Conservation (phyloP, 2,797 vertebrate genomes). For the Sternotherus odoratus region DNA sequence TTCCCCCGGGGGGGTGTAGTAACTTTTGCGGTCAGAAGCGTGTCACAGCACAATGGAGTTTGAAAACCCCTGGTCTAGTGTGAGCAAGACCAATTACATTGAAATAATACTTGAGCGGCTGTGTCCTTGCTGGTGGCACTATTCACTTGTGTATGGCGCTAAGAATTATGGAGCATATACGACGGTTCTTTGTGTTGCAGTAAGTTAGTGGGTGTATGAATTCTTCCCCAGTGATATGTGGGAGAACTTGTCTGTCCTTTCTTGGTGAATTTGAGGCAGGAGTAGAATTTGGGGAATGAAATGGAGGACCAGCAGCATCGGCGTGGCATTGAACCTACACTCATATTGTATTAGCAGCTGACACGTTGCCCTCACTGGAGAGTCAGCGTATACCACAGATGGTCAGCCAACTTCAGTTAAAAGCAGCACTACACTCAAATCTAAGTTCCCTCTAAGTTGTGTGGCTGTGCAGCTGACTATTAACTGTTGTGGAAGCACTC, state of each 20-base stretch:
- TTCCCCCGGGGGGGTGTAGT: too few species aligned
- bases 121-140: not conserved
- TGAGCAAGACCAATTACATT: not conserved
- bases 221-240: not conserved
- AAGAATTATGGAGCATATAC: rapidly evolving
- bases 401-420: not conserved
- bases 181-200: rapidly evolving
- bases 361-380: not conserved
- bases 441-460: too few species aligned
- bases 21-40: too few species aligned
- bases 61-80: too few species aligned
- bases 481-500: too few species aligned
- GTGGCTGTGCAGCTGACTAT: too few species aligned
- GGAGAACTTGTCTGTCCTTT: not conserved
- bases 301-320: not conserved
- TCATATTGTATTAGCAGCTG: not conserved
- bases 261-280: not conserved
- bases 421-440: not conserved
- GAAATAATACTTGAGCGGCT: rapidly evolving
- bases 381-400: not conserved
- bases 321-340: not conserved
- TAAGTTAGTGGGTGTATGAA: not conserved
- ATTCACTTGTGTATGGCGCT: rapidly evolving
- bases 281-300: not conserved
- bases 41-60: too few species aligned